Percentiles rank a stretch among this genome's conserved stretches.
Conservation (phyloP, 1,140 invertebrate genomes). For the Heliconius melpomene region DNA sequence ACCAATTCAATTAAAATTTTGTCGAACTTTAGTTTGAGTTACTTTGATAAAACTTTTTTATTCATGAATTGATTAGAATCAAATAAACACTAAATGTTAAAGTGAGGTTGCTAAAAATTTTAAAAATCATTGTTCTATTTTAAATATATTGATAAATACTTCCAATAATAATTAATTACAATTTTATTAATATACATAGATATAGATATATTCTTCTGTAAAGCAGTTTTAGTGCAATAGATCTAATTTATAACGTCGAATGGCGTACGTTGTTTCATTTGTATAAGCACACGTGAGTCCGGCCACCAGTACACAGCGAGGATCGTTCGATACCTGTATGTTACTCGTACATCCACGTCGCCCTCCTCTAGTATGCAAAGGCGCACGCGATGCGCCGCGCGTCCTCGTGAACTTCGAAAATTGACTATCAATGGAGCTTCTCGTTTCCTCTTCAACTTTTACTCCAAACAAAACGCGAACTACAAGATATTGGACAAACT, state of each 20-base stretch:
- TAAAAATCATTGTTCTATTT: no score
- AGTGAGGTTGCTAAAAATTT: no score
- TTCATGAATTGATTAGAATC: no score
- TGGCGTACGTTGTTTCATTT: not conserved
- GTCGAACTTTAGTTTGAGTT: no score
- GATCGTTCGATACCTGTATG: slow-evolving; percentile 36
- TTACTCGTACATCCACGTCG: slow-evolving; percentile 38
- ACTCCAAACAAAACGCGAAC: slow-evolving; percentile 59
- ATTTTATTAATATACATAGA: no score
- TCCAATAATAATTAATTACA: no score
- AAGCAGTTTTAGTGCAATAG: not conserved
- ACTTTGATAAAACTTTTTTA: no score
- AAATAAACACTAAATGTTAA: no score
- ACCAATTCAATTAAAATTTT: no score
- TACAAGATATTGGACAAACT: slow-evolving; percentile 48
- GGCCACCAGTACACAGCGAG: slow-evolving; percentile 22
- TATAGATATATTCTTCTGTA: no score
- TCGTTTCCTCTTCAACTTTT: slow-evolving; percentile 66
- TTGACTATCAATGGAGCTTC: slow-evolving; percentile 76
- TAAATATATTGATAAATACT: no score
- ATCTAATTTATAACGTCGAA: no score
- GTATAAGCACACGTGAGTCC: not conserved
- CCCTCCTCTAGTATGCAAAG: slow-evolving; percentile 41
- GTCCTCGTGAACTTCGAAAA: slow-evolving; percentile 65
- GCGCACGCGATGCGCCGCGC: slow-evolving; percentile 38